These are phyloP conservation scores for Cydia pomonella DNA, from an alignment of 1,140 invertebrate genomes.

Conservation along the genomic window DNA sequence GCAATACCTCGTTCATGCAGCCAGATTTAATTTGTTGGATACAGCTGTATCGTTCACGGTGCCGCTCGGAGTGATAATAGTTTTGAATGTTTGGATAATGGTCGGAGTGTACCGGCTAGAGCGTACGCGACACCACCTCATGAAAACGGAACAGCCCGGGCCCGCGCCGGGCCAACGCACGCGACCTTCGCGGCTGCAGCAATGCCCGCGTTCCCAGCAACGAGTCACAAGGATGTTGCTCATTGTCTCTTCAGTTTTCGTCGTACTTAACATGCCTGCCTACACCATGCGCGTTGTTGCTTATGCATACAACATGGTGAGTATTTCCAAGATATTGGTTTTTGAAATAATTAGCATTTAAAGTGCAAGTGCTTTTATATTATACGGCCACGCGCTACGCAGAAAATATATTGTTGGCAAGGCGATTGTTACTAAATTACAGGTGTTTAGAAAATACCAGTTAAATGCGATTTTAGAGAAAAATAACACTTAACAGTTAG, in stretches of 20 bases:
- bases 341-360: not conserved
- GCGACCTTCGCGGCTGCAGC: constrained; percentile 45
- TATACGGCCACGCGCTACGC: not conserved
- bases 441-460: too few species aligned
- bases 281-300: constrained; percentile 84
- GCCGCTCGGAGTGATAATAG: constrained; percentile 85
- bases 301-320: constrained; percentile 76
- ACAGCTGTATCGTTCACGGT: constrained; percentile 86
- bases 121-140: constrained; percentile 52
- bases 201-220: constrained; percentile 79
- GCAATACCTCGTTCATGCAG: constrained; percentile 80
- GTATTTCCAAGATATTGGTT: constrained; percentile 37
- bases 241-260: constrained; percentile 89
- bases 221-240: constrained; percentile 92
- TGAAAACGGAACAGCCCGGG: constrained; percentile 58
- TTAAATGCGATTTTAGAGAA: too few species aligned
- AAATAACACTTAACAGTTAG: too few species aligned
- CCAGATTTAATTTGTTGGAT: constrained; percentile 86
- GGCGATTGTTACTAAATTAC: not conserved
- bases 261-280: constrained; percentile 89
- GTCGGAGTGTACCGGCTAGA: constrained; percentile 80
- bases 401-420: not conserved
- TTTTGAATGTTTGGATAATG: constrained; percentile 87
- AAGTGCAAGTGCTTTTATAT: not conserved
- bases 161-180: constrained; percentile 50